Evolutionary conservation across 30 jellyfish, hydroid and myxozoan genomes (phyloP).

Genomic region (Aurelia aurita complex sp. Pacific): DNA sequence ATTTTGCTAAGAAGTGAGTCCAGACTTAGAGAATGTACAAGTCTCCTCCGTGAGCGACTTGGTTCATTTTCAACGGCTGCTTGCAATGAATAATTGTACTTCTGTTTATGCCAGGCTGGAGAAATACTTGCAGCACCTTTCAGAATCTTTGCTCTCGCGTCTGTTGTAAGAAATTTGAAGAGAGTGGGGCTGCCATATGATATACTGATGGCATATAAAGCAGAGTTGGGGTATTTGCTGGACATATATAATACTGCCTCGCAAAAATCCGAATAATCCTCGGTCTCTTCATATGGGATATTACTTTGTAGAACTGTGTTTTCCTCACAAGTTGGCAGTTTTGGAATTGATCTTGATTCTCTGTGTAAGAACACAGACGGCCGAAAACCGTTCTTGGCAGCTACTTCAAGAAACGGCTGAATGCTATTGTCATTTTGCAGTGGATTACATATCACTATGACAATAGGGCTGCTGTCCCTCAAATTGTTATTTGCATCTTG

Average conservation of each 20-base stretch:
- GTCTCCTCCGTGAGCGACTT: background rate
- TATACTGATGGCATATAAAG: conserved; percentile 28
- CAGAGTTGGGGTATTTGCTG: conserved; percentile 33
- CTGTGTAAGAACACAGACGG: conserved; percentile 42
- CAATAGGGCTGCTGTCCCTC: conserved; percentile 33
- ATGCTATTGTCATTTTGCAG: conserved; percentile 16
- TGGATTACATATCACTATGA: conserved; percentile 31
- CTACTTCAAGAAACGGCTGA: conserved; percentile 46
- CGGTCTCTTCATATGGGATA: background rate
- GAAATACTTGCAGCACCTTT: conserved; percentile 59
- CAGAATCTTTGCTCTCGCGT: conserved; percentile 22
- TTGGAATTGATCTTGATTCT: conserved; percentile 29
- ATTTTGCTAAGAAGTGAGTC: conserved; percentile 18
- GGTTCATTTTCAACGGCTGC: background rate
- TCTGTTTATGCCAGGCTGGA: conserved; percentile 53
- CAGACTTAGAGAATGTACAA: conserved; percentile 30
- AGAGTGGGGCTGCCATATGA: conserved; percentile 63
- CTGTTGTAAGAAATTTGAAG: conserved; percentile 20
- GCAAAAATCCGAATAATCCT: conserved; percentile 29
- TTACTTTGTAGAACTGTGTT: background rate
- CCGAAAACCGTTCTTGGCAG: conserved; percentile 35
- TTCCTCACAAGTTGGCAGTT: conserved; percentile 24
- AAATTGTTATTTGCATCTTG: background rate
- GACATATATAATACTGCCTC: conserved; percentile 36
- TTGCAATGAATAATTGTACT: background rate